Conservation (phyloP, 2,113 vertebrate genomes). For the Malurus elegans region DNA sequence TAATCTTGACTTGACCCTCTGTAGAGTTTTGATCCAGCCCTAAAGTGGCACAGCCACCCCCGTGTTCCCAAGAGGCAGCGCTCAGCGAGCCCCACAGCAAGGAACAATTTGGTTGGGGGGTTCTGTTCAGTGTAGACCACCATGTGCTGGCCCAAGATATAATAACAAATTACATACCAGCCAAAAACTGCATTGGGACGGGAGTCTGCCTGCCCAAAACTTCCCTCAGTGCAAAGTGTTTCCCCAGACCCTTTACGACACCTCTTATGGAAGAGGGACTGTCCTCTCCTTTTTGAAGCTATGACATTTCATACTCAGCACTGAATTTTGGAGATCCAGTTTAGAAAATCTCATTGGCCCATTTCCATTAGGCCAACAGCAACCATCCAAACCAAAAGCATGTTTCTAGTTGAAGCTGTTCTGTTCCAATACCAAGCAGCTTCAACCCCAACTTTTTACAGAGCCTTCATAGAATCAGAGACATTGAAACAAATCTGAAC, state of each 20-base stretch:
- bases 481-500: background rate
- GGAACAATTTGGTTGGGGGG: background rate
- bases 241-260: background rate
- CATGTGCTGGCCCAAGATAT: background rate
- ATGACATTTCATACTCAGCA: background rate
- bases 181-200: background rate
- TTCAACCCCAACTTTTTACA: background rate
- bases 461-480: background rate
- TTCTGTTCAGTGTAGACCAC: background rate
- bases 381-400: background rate
- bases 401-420: background rate
- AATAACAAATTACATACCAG: background rate
- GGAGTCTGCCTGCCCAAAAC: background rate
- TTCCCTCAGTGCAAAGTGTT: background rate
- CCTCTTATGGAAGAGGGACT: accelerated
- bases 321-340: background rate
- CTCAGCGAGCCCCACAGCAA: background rate
- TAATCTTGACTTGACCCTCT: background rate
- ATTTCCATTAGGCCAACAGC: background rate
- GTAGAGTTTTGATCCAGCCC: background rate
- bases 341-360: background rate
- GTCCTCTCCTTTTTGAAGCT: background rate
- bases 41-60: background rate
- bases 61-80: accelerated
- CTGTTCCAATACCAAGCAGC: background rate